A percentile compares a stretch with the other conserved stretches of the same genome.
Evolutionary conservation across 2,797 vertebrate species (phyloP).

Genomic region (Channa striata): DNA sequence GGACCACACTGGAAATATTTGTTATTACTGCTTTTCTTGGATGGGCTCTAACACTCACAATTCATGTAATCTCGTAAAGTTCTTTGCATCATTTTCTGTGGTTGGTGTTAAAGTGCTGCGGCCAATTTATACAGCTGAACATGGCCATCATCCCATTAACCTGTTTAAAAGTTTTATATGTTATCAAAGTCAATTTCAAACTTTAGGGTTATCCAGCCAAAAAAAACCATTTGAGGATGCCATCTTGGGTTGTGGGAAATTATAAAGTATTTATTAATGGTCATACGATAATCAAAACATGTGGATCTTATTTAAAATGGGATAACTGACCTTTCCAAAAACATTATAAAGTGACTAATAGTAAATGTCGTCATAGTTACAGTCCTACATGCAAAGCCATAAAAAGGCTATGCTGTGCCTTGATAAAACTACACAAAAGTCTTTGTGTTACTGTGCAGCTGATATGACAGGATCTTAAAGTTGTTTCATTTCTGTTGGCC

Average conservation of each 20-base stretch:
- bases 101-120: conserved; percentile 57
- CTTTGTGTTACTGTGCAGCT: no score
- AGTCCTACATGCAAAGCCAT: background rate
- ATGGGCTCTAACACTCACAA: conserved; percentile 19
- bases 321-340: no score
- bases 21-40: conserved; percentile 40
- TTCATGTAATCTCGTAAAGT: conserved; percentile 57
- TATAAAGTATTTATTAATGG: no score
- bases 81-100: conserved; percentile 51
- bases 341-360: no score
- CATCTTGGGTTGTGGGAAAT: background rate
- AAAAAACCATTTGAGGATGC: background rate
- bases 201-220: background rate
- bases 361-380: background rate
- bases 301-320: no score
- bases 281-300: no score
- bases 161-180: conserved; percentile 23
- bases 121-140: conserved; percentile 49
- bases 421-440: no score
- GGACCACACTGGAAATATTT: conserved; percentile 4
- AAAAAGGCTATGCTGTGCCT: no score
- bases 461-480: background rate
- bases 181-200: conserved; percentile 6
- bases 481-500: conserved; percentile 8
- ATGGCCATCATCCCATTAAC: conserved; percentile 29